Evolutionary conservation across 2,888 invertebrate species (phyloP).

Genomic region (Lacanobia wlatinum): DNA sequence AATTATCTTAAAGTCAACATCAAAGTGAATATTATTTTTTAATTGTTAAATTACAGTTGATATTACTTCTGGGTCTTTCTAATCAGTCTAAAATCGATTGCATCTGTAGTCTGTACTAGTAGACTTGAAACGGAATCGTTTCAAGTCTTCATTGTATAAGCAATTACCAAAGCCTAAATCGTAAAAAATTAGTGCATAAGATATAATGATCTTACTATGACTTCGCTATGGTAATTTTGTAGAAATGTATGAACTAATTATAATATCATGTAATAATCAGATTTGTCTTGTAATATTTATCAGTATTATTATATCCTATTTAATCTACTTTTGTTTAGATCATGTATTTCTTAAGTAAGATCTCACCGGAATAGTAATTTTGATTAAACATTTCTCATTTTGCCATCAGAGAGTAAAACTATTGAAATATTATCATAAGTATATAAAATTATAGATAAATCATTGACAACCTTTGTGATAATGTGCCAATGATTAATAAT

Average conservation of each 20-base stretch:
- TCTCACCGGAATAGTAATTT: constrained; percentile 69
- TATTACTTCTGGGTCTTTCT: constrained; percentile 13
- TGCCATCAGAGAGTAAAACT: constrained; percentile 69
- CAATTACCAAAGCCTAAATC: constrained; percentile 75
- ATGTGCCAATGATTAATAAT: constrained; percentile 90
- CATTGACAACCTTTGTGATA: constrained; percentile 91
- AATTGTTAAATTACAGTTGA: constrained; percentile 16
- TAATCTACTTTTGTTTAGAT: constrained; percentile 52
- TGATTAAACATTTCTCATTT: constrained; percentile 64
- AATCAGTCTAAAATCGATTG: constrained; percentile 22
- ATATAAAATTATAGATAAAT: constrained; percentile 74
- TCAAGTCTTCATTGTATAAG: constrained; percentile 43
- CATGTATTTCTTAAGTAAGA: constrained; percentile 61
- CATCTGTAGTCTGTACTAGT: too few relatives aligned
- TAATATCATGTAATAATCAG: constrained; percentile 27
- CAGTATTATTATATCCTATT: constrained; percentile 66
- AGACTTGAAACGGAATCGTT: too few relatives aligned
- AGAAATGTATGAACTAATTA: constrained; percentile 40
- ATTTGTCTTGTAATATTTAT: constrained; percentile 62
- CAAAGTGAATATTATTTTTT: background rate
- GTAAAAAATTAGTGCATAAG: constrained; percentile 60
- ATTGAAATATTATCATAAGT: constrained; percentile 61
- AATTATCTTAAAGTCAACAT: constrained; percentile 7
- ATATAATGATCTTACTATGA: constrained; percentile 39
- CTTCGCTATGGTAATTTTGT: constrained; percentile 30